Conservation (phyloP, 1,140 invertebrate species). For the Heliconius congener region DNA sequence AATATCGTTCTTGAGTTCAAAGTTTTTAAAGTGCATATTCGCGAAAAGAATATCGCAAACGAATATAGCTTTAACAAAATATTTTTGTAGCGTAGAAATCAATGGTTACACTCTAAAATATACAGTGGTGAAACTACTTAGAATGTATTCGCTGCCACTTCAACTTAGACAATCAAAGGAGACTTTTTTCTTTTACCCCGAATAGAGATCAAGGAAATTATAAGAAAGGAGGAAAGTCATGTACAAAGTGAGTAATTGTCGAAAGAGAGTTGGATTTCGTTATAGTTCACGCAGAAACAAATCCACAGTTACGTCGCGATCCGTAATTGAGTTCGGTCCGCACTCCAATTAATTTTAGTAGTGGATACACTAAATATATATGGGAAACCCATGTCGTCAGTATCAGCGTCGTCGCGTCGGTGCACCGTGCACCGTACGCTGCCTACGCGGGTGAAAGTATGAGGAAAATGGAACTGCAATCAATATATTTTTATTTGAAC, state of each 20-base stretch:
- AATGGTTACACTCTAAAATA: constrained; percentile 1
- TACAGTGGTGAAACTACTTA: not conserved
- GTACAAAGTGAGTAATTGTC: constrained; percentile 46
- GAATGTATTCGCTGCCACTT: constrained; percentile 23
- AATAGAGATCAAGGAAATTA: constrained; percentile 11
- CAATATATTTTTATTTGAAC: constrained; percentile 1
- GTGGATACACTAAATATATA: constrained; percentile 39
- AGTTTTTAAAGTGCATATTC: not conserved
- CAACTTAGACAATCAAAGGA: constrained; percentile 24
- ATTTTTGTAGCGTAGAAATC: constrained; percentile 1
- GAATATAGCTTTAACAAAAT: not conserved
- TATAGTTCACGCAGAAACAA: constrained; percentile 48
- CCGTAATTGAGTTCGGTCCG: constrained; percentile 54
- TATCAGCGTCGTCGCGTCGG: constrained; percentile 19
- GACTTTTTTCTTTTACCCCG: constrained; percentile 11
- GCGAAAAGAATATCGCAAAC: too few species aligned
- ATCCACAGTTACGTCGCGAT: constrained; percentile 41
- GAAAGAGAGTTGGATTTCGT: constrained; percentile 45
- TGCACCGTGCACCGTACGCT: constrained; percentile 6
- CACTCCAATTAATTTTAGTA: constrained; percentile 56
- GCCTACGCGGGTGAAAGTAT: constrained; percentile 21
- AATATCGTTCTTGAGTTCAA: not conserved
- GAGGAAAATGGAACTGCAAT: constrained; percentile 24
- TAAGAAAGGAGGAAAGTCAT: not conserved
- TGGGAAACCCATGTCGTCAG: constrained; percentile 33